These are phyloP conservation scores for Philaenus spumarius DNA, from an alignment of 1,140 invertebrate genomes.

Conservation along the genomic window DNA sequence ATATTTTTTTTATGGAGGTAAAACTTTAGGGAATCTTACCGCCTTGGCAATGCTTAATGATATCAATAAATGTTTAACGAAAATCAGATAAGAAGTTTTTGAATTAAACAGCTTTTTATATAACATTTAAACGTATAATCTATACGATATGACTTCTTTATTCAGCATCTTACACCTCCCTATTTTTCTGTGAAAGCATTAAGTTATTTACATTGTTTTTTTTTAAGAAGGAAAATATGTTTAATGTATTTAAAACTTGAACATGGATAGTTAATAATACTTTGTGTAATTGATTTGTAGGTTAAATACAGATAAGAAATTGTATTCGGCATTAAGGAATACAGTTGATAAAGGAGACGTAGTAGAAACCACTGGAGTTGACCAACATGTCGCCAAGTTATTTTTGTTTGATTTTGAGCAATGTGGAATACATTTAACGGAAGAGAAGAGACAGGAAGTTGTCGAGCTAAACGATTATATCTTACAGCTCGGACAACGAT, in stretches of 20 bases:
- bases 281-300: slow-evolving; percentile 44
- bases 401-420: slow-evolving; percentile 97
- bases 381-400: slow-evolving; percentile 77
- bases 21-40: too few relatives aligned
- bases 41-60: too few relatives aligned
- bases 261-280: neutral
- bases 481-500: slow-evolving; percentile 73
- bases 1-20: too few relatives aligned
- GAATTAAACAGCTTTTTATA: too few relatives aligned
- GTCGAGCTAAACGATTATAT: slow-evolving; percentile 80
- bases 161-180: too few relatives aligned
- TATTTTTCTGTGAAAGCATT: too few relatives aligned
- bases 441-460: slow-evolving; percentile 63
- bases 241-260: neutral
- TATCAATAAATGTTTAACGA: too few relatives aligned
- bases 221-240: neutral
- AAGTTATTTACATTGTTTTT: neutral
- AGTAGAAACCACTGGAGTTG: slow-evolving; percentile 58
- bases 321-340: slow-evolving; percentile 69
- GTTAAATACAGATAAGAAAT: slow-evolving; percentile 79
- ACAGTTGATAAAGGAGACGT: slow-evolving; percentile 66
- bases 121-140: too few relatives aligned
- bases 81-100: too few relatives aligned
- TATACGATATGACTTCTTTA: too few relatives aligned
- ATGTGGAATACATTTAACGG: slow-evolving; percentile 89